Base-by-base conservation (phyloP, 2,113 vertebrate species). In the Accipiter virgatus region DNA sequence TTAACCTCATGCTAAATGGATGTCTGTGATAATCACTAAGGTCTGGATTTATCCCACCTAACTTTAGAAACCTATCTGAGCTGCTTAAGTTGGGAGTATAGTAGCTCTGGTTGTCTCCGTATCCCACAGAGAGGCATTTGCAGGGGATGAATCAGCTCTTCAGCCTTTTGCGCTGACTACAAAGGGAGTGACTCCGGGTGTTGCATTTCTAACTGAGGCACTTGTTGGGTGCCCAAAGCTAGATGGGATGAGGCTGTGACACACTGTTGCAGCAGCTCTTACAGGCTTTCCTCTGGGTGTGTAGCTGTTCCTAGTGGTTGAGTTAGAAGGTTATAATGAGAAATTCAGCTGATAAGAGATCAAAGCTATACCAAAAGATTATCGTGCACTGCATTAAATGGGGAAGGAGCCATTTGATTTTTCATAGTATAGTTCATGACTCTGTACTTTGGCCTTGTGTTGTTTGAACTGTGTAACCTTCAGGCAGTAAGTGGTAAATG, bases 41-140 rank as follows among this genome's bases (percentile, higher is more conserved):
- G 88, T 48, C 95, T 93, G 92, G 23, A 55, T 95, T 95, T 96
- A 97, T 68, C 90, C 96, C 71, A 59, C 81, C 95, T 95, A 95
- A 96, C 93, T 95, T 96, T 94, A 97, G 96, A 95, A 97, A 96
- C 85, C 74, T 36, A 48, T 87, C 84, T 93, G 93, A 97, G 96
- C 92, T 62, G 87, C 96, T 97, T 94, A 96, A 38, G 56, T 34
- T 26, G 62, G 27, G n/a, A 80, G 74, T 21, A 2, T 6, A 70
- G 95, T 15, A 70, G 77, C 83, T 84, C 10, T 38, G 4, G 42
- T 18, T 36, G 67, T 53, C 48, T 90, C 48, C 61, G 0, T 42
- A 8, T 72, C 26, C 56, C 68, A 31, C 31, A 34, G 88, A 88
- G 68, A 56, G 71, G 80, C 42, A 4, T 56, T 65, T 77, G 15